Evolutionary conservation across 2,797 vertebrate species (phyloP).

Genomic region (Gymnothorax javanicus): DNA sequence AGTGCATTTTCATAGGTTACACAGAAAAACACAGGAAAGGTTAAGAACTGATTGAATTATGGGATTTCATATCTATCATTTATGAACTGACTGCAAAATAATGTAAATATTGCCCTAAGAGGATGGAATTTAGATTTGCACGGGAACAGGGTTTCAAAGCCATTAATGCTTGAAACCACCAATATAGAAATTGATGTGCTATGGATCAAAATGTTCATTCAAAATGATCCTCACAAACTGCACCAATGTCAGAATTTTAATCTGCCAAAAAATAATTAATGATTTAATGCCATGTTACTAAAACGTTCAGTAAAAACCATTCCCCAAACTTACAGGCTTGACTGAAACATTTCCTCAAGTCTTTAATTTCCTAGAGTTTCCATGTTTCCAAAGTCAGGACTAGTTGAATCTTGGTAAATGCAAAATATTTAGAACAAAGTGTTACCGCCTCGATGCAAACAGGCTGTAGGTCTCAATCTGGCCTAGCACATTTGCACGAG

Average conservation of each 20-base stretch:
- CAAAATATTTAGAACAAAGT: constrained; percentile 60
- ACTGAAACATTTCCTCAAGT: background rate
- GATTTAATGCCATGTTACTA: background rate
- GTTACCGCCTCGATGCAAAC: too few species aligned
- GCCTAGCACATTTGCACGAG: too few species aligned
- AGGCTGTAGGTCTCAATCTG: too few species aligned
- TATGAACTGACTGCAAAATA: background rate
- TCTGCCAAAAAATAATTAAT: background rate
- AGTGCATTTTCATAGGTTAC: background rate
- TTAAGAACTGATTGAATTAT: background rate
- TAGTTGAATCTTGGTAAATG: constrained; percentile 57
- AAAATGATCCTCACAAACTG: background rate
- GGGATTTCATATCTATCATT: background rate
- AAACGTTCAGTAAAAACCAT: background rate
- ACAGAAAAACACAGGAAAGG: background rate
- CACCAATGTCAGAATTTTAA: background rate
- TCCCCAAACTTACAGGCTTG: background rate
- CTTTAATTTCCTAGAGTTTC: background rate
- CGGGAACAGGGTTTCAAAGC: background rate
- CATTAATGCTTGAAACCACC: background rate
- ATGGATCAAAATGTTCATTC: background rate
- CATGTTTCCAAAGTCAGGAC: background rate
- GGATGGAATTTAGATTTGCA: background rate
- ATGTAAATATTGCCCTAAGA: background rate
- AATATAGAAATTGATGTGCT: background rate